These are phyloP conservation scores for Petrolisthes manimaculis DNA, from an alignment of 2,888 invertebrate genomes.

Conservation along the genomic window DNA sequence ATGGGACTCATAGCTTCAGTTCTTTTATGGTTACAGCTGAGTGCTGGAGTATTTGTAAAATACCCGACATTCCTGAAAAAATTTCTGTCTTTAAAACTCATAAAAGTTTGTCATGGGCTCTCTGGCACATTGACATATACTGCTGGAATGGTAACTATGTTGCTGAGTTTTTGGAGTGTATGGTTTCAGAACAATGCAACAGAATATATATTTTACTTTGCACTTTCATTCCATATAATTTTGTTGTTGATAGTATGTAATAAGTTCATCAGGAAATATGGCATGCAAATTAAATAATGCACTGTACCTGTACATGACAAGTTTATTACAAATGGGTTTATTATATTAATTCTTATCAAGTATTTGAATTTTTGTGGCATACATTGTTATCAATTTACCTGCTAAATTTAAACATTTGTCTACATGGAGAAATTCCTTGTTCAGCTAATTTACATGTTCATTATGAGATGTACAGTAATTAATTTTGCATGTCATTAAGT, in stretches of 20 bases:
- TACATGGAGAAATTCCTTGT: no score
- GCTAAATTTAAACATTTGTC: no score
- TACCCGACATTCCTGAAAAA: conserved; percentile 30
- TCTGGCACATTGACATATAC: conserved; percentile 28
- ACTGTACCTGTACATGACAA: not conserved
- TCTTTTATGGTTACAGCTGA: conserved; percentile 35
- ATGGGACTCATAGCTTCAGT: conserved; percentile 27
- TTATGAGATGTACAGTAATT: no score
- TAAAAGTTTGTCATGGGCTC: conserved; percentile 38
- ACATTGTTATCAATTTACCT: no score
- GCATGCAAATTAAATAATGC: not conserved
- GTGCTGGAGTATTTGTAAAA: conserved; percentile 32
- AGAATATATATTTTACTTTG: not conserved
- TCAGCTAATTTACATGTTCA: no score
- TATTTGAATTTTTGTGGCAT: no score
- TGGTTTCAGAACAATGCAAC: conserved; percentile 44
- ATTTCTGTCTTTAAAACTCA: conserved; percentile 12
- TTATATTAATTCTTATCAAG: no score
- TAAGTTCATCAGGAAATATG: conserved; percentile 26
- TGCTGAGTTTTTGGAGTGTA: conserved; percentile 39
- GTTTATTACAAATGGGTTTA: no score
- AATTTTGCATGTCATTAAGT: no score
- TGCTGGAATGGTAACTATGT: conserved; percentile 12
- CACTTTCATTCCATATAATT: conserved; percentile 7
- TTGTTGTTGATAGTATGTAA: conserved; percentile 4